Evolutionary conservation across 2,888 invertebrate species (phyloP), one percentile per base, ranked within the genome.

Genomic region (Spodoptera picta): DNA sequence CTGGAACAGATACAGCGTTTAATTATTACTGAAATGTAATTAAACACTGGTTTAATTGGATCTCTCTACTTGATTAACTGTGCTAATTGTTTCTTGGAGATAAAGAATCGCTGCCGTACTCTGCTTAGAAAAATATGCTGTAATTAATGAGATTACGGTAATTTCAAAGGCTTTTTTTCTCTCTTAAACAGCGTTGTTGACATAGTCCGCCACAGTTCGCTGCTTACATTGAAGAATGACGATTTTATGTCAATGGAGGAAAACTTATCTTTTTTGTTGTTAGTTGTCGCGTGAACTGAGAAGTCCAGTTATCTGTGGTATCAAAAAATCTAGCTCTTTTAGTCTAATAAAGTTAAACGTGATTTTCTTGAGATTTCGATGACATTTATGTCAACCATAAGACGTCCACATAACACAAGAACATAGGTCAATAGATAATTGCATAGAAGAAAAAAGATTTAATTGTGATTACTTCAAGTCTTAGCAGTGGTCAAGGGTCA

Each of bases 21-120:
- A 90, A 90, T 90, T 85, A 81, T 79, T 81, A 83, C 83, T 83
- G 78, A 88, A 87, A 87, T 82, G 84, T 82, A 91, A 92, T 90
- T 91, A 90, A 84, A 82, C 84, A 83, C 81, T 83, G 75, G 77
- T 81, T 87, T 87, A 90, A 90, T 90, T 87, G 83, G 86, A 85
- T 86, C 83, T 88, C 73, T 79, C 75, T 82, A 75, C 78, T 76
- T 84, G 85, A 85, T 83, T 87, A 87, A 81, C 81, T 75, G 77
- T 73, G 72, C 81, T 86, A 87, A 86, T 81, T 81, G 83, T 85
- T 84, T 87, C 84, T 85, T 63, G 68, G 75, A 72, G 81, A 80
- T 70, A 79, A 76, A 82, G 80, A 84, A 83, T 85, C 69, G 77
- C 64, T 69, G 65, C 73, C 52, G 72, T 78, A 70, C 60, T 63